Evolutionary conservation across 2,888 invertebrate genomes (phyloP).

Genomic region (Thymelicus lineola): DNA sequence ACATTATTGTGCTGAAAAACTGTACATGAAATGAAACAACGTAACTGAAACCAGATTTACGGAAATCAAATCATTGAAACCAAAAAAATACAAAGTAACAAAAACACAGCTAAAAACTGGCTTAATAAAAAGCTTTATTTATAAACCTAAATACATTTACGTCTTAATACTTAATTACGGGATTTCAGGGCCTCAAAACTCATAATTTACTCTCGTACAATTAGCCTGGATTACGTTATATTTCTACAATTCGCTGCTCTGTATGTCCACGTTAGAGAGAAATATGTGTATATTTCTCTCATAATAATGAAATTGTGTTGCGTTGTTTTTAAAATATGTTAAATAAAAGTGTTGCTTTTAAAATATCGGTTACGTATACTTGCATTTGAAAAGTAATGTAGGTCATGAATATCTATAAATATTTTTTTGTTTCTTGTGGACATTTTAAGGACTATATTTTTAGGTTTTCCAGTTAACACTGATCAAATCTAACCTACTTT

Average conservation of each 20-base stretch:
- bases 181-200: conserved; percentile 43
- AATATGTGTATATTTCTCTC: conserved; percentile 4
- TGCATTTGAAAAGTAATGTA: too few relatives aligned
- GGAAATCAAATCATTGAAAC: neutral
- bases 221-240: conserved; percentile 42
- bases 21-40: too few relatives aligned
- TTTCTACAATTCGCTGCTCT: conserved; percentile 28
- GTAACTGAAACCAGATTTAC: neutral
- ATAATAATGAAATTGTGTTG: neutral
- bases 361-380: too few relatives aligned
- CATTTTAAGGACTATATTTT: too few relatives aligned
- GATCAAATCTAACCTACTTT: too few relatives aligned
- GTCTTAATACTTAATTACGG: conserved; percentile 45
- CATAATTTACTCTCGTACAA: conserved; percentile 46
- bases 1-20: too few relatives aligned
- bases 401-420: too few relatives aligned
- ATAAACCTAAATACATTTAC: conserved; percentile 42
- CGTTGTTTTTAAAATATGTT: neutral
- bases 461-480: too few relatives aligned
- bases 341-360: conserved; percentile 1
- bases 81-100: neutral
- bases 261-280: conserved; percentile 14
- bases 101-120: conserved; percentile 7
- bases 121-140: conserved; percentile 40
- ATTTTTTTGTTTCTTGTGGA: too few relatives aligned